phyloP scores from a whole-genome alignment of 2,888 invertebrate genomes.

The Petrolisthes manimaculis region DNA sequence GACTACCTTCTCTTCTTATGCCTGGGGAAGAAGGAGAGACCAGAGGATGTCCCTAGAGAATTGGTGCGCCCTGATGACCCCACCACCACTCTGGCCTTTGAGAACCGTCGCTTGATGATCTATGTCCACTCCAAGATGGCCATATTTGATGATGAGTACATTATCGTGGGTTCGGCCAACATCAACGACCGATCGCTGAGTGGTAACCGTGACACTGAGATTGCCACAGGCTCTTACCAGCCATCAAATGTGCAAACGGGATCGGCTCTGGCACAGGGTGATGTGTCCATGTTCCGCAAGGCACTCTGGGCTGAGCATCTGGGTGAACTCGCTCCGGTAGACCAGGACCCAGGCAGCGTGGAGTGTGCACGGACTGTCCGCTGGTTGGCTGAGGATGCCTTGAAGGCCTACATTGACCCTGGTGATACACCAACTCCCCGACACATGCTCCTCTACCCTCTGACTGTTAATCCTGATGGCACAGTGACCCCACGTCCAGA shows the following conservation, averaged over 20 bases:
- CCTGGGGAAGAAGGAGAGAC: slow-evolving; percentile 64
- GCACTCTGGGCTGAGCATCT: slow-evolving; percentile 65
- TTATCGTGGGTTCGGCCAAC: slow-evolving; percentile 66
- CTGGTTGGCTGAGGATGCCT: slow-evolving; percentile 46
- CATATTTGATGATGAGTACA: slow-evolving; percentile 66
- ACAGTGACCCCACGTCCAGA: slow-evolving; percentile 54
- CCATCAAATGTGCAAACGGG: slow-evolving; percentile 37
- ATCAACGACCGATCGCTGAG: slow-evolving; percentile 66
- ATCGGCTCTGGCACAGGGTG: slow-evolving; percentile 40
- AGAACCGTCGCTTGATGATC: slow-evolving; percentile 63
- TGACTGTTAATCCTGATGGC: slow-evolving; percentile 55
- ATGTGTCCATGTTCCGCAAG: slow-evolving; percentile 62
- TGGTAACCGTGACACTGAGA: slow-evolving; percentile 66
- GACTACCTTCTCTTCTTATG: slow-evolving; percentile 66
- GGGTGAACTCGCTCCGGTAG: slow-evolving; percentile 47
- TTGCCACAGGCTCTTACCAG: slow-evolving; percentile 65
- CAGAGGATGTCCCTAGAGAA: slow-evolving; percentile 53
- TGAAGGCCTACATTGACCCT: slow-evolving; percentile 49
- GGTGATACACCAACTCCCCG: slow-evolving; percentile 49
- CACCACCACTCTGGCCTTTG: slow-evolving; percentile 44
- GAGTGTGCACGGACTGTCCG: slow-evolving; percentile 54
- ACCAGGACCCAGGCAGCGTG: slow-evolving; percentile 48
- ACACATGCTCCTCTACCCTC: slow-evolving; percentile 63
- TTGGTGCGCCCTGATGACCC: slow-evolving; percentile 55
- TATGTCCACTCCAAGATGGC: slow-evolving; percentile 66